Evolutionary conservation across 2,113 vertebrate species (phyloP), one percentile per base, ranked within the genome.

Genomic region (Mastomys natalensis): DNA sequence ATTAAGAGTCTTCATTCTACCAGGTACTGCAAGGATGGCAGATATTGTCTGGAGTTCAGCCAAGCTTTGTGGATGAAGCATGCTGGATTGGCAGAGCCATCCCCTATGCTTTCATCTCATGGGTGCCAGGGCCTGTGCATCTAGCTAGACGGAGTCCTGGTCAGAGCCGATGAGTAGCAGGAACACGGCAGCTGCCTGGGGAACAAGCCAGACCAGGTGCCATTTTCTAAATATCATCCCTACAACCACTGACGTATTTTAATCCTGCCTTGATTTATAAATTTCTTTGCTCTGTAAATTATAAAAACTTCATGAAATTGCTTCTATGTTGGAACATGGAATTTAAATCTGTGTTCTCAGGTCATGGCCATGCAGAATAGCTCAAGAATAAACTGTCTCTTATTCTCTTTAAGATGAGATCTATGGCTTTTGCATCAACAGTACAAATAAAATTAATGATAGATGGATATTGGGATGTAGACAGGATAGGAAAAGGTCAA

Each of bases 401-500:
- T 40, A 40, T 26, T 60, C 37, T 12, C 22, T 43, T 26, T 62
- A 62, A 84, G n/a, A 17, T 84, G 24, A 60, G 6, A 26, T 26
- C 37, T 58, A 40, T 82, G 21, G 11, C 29, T 82, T 60, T 40
- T 60, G 22, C 21, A 40, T 60, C 40, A 66, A 45, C 15, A 66
- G 40, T 55, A 48, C 22, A 97, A 86, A 86, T 77, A 64, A n/a
- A 85, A 55, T 91, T 58, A 91, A 84, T 66, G 22, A 66, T 73
- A 62, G 64, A 66, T 68, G 29, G 53, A 76, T 62, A 66, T 43
- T 43, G 5, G 2, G 4, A 48, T 45, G 3, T 22, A 22, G 60
- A n/a, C 21, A 58, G n/a, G 53, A n/a, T 2, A 26, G 29, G 31
- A 55, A 40, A 12, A 62, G 22, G 45, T 55, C 11, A 90, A 86